These are phyloP conservation scores for Cheilosia impressa DNA, from an alignment of 2,888 invertebrate genomes.

Conservation along the genomic window DNA sequence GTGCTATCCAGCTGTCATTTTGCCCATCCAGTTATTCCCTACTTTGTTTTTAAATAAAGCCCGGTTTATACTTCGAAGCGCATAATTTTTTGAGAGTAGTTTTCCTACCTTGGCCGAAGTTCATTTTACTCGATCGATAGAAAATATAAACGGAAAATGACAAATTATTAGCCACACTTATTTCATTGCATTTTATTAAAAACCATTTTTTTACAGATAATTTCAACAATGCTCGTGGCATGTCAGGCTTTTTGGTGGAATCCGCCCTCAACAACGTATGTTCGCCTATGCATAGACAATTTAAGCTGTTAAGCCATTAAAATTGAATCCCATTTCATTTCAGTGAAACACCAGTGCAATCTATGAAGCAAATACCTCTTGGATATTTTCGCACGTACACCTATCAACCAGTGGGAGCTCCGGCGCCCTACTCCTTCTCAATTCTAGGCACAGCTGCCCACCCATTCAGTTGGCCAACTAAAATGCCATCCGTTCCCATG, in stretches of 20 bases:
- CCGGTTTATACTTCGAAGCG: no score
- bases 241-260: slow-evolving; percentile 62
- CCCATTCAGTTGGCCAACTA: slow-evolving; percentile 52
- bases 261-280: slow-evolving; percentile 58
- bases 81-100: no score
- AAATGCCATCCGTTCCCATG: slow-evolving; percentile 77
- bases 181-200: no score
- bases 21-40: no score
- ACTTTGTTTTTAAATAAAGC: no score
- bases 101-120: no score
- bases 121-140: no score
- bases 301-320: neutral
- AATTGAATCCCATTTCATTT: neutral
- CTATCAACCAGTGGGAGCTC: slow-evolving; percentile 80
- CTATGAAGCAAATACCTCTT: slow-evolving; percentile 81
- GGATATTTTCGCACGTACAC: slow-evolving; percentile 83
- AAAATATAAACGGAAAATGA: no score
- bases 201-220: slow-evolving; percentile 32
- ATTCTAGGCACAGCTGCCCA: slow-evolving; percentile 78
- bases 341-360: slow-evolving; percentile 69
- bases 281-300: neutral
- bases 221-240: slow-evolving; percentile 10
- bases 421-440: slow-evolving; percentile 77
- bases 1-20: no score
- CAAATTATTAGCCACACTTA: no score